A percentile compares a stretch with the other conserved stretches of the same genome.
phyloP scores from a whole-genome alignment of 1,140 invertebrate genomes.

The Pachypsylla venusta region DNA sequence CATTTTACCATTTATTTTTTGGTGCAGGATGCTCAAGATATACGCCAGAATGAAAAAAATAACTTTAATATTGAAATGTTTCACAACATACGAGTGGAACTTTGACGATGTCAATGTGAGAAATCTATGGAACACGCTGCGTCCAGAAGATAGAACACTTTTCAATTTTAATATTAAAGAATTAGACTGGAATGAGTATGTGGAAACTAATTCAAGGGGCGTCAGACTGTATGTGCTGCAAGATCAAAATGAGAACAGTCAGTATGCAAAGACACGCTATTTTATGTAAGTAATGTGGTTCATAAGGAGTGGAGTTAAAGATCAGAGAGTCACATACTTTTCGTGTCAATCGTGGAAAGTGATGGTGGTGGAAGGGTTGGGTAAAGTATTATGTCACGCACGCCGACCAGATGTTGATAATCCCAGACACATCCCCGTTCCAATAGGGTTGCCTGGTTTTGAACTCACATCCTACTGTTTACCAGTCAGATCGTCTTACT shows the following conservation, averaged over 20 bases:
- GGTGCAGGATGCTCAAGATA: constrained; percentile 50
- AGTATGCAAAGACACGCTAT: background rate
- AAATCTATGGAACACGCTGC: constrained; percentile 40
- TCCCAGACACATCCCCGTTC: too few relatives aligned
- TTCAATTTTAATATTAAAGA: constrained; percentile 53
- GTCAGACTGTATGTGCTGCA: background rate
- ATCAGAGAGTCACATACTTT: too few relatives aligned
- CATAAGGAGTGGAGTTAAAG: too few relatives aligned
- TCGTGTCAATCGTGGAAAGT: too few relatives aligned
- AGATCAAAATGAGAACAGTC: background rate
- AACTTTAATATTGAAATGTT: constrained; percentile 51
- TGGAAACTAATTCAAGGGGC: background rate
- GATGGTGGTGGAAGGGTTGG: too few relatives aligned
- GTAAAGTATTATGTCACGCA: too few relatives aligned
- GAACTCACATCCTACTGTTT: too few relatives aligned
- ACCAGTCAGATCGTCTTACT: too few relatives aligned
- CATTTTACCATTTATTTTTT: too few relatives aligned
- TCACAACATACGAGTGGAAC: constrained; percentile 49
- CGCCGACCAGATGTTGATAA: too few relatives aligned
- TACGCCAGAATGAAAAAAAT: constrained; percentile 59
- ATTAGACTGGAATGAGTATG: constrained; percentile 37
- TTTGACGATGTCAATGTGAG: constrained; percentile 51
- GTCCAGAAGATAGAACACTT: constrained; percentile 40
- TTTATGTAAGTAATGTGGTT: constrained; percentile 2
- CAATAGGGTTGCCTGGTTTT: too few relatives aligned